A percentile compares a stretch with the other conserved stretches of the same genome.
Conservation (phyloP, 2,888 invertebrate species). For the Stenoptilia bipunctidactyla region DNA sequence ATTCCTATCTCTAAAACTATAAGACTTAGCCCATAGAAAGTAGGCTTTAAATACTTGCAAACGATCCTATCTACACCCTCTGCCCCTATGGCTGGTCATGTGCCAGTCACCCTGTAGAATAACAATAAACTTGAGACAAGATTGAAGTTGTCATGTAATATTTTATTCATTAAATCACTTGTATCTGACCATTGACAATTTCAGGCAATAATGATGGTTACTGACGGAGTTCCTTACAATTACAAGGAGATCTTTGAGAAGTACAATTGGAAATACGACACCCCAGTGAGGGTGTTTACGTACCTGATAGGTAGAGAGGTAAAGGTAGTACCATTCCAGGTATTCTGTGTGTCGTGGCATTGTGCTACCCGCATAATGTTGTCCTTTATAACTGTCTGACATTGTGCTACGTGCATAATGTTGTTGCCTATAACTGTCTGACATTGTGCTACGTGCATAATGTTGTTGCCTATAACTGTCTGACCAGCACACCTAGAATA, state of each 20-base stretch:
- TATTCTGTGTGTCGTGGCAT: conserved; percentile 69
- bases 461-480: conserved; percentile 38
- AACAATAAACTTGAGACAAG: too few relatives aligned
- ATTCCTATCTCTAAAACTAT: too few relatives aligned
- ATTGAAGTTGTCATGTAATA: too few relatives aligned
- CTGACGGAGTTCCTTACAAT: conserved; percentile 97
- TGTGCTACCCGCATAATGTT: conserved; percentile 68
- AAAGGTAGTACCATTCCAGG: conserved; percentile 73
- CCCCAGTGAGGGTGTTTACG: conserved; percentile 95
- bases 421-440: conserved; percentile 52
- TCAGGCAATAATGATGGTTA: conserved; percentile 97
- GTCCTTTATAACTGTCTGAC: conserved; percentile 53
- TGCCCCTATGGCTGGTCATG: too few relatives aligned
- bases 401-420: conserved; percentile 70
- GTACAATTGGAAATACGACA: conserved; percentile 86
- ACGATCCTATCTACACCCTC: too few relatives aligned
- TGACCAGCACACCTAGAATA: conserved; percentile 62
- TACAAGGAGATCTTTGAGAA: conserved; percentile 92
- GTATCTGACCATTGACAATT: too few relatives aligned
- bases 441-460: conserved; percentile 70
- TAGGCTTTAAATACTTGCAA: too few relatives aligned
- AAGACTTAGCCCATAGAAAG: too few relatives aligned
- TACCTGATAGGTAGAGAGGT: conserved; percentile 95
- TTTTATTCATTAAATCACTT: neutral
- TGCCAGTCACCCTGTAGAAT: too few relatives aligned